Evolutionary conservation across 2,888 invertebrate species (phyloP).

Genomic region (Polydrusus pterygomalis): DNA sequence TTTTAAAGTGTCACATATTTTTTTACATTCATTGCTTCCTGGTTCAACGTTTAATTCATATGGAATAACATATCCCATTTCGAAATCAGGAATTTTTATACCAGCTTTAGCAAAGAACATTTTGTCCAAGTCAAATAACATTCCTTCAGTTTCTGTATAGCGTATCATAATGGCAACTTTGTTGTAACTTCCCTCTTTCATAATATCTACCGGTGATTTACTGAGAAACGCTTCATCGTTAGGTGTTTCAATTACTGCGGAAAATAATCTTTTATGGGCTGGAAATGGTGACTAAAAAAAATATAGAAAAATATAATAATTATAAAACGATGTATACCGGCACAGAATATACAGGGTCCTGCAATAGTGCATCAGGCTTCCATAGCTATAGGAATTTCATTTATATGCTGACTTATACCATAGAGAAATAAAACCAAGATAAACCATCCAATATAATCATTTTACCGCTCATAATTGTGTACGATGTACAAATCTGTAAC

Average conservation of each 20-base stretch:
- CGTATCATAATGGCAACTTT: conserved; percentile 68
- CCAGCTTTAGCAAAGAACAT: conserved; percentile 26
- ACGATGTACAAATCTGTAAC: no score
- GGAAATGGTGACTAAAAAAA: background rate
- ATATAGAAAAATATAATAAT: no score
- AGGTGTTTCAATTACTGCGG: conserved; percentile 33
- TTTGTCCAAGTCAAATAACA: conserved; percentile 60
- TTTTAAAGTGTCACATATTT: background rate
- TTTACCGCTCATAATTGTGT: no score
- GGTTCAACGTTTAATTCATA: background rate
- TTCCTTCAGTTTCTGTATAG: conserved; percentile 66
- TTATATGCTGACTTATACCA: no score
- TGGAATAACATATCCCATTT: conserved; percentile 48
- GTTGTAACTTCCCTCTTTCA: conserved; percentile 64
- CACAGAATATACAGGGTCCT: no score
- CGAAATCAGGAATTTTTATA: conserved; percentile 14
- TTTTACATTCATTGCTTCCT: background rate
- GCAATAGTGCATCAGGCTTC: no score
- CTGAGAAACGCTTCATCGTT: conserved; percentile 57
- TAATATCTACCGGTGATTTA: conserved; percentile 62
- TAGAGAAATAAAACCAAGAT: no score
- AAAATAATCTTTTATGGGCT: conserved; percentile 13
- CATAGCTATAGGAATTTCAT: no score
- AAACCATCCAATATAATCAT: no score
- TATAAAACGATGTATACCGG: no score